Percentiles rank a stretch among this genome's conserved stretches.
These are phyloP conservation scores for Acanthopleura granulata DNA, from an alignment of 2,888 invertebrate genomes.

Conservation along the genomic window DNA sequence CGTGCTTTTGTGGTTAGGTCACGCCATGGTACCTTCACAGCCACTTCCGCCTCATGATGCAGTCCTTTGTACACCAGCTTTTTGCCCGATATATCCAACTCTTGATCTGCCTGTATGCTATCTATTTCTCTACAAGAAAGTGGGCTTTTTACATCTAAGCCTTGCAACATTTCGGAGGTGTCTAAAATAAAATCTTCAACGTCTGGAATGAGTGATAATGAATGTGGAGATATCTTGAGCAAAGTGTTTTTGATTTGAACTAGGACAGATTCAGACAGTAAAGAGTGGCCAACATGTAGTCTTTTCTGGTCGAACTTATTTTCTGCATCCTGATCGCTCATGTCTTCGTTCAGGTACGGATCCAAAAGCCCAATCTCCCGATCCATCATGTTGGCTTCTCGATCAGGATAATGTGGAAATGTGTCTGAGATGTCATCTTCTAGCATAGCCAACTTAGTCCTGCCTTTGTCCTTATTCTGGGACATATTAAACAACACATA, in stretches of 20 bases:
- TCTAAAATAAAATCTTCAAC: conserved; percentile 5
- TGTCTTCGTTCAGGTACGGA: neutral
- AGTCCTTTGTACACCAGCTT: conserved; percentile 46
- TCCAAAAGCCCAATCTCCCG: neutral
- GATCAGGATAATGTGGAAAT: conserved; percentile 7
- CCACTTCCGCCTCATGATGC: conserved; percentile 34
- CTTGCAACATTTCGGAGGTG: conserved; percentile 33
- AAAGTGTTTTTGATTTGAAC: neutral
- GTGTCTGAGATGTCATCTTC: too few relatives aligned
- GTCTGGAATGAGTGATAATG: neutral
- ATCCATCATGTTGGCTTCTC: neutral
- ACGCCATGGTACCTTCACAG: conserved; percentile 47
- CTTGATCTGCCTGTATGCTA: conserved; percentile 34
- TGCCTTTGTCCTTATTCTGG: too few relatives aligned
- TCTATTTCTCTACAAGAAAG: conserved; percentile 55
- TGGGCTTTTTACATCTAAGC: conserved; percentile 44
- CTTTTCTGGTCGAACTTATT: neutral
- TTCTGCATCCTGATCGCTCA: neutral
- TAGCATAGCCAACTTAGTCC: too few relatives aligned
- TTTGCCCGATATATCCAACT: conserved; percentile 37
- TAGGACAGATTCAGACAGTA: neutral
- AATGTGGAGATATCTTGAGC: neutral
- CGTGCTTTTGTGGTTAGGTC: conserved; percentile 50
- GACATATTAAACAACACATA: neutral
- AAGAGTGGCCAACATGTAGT: neutral